These are phyloP conservation scores for Thunnus thynnus DNA, from an alignment of 2,113 vertebrate species.

Conservation along the genomic window DNA sequence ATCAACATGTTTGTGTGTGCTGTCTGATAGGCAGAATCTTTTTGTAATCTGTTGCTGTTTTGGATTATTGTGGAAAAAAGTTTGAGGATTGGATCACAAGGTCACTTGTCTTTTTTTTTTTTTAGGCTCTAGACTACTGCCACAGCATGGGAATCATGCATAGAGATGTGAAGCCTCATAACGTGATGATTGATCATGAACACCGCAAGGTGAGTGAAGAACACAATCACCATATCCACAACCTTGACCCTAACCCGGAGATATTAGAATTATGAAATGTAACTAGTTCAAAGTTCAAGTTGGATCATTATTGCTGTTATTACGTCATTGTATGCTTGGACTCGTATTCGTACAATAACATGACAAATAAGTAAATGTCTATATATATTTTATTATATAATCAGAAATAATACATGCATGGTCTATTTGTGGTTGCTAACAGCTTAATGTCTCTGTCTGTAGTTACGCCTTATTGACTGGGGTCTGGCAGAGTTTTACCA, in stretches of 20 bases:
- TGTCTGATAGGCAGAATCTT: background rate
- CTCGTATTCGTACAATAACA: background rate
- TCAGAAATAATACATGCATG: too few relatives aligned
- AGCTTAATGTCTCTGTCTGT: background rate
- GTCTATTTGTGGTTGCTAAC: background rate
- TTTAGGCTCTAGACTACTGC: slow-evolving; percentile 86
- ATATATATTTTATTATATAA: too few relatives aligned
- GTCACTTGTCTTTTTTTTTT: background rate
- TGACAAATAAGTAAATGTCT: background rate
- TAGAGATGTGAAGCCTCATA: slow-evolving; percentile 92
- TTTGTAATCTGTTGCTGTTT: slow-evolving; percentile 10
- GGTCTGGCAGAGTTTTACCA: slow-evolving; percentile 92
- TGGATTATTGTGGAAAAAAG: background rate
- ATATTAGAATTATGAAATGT: background rate
- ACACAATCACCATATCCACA: background rate
- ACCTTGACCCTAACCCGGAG: background rate
- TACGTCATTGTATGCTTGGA: background rate
- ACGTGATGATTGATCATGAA: slow-evolving; percentile 93
- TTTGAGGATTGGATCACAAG: background rate
- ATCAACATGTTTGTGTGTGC: slow-evolving; percentile 3
- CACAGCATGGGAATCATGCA: slow-evolving; percentile 94
- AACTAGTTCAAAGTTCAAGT: background rate
- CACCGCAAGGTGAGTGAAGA: slow-evolving; percentile 87
- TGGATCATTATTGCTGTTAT: background rate
- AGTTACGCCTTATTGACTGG: slow-evolving; percentile 92